Conservation (phyloP, 2,113 vertebrate genomes). For the Equus quagga region DNA sequence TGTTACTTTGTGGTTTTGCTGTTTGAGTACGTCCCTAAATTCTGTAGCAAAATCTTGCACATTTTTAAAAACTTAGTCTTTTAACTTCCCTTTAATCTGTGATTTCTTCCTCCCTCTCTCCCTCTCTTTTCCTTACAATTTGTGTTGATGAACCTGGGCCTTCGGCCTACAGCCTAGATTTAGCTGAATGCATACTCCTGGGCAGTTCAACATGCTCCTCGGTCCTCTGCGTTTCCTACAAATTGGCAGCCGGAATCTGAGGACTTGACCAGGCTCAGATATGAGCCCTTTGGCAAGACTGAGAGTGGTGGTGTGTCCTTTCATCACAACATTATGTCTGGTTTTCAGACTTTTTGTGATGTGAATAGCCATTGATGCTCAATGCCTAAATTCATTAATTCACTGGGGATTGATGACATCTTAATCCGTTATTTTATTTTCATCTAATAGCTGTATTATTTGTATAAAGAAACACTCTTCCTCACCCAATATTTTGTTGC, state of each 20-base stretch:
- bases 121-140: background rate
- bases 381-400: background rate
- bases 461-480: background rate
- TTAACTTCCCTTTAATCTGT: background rate
- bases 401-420: background rate
- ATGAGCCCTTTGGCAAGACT: background rate
- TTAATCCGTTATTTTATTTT: background rate
- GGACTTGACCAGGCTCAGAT: background rate
- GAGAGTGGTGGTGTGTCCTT: background rate
- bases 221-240: background rate
- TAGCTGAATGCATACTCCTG: background rate
- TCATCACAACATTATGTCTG: background rate
- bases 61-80: background rate
- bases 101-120: background rate
- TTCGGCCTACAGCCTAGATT: background rate
- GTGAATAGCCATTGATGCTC: background rate
- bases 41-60: background rate
- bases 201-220: no score
- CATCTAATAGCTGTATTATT: background rate
- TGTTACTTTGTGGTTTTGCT: background rate
- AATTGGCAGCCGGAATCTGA: background rate
- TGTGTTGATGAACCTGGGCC: background rate
- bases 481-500: background rate
- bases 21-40: background rate
- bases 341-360: background rate